Base-by-base conservation (phyloP, 2,113 vertebrate species). In the Oxyruncus cristatus region DNA sequence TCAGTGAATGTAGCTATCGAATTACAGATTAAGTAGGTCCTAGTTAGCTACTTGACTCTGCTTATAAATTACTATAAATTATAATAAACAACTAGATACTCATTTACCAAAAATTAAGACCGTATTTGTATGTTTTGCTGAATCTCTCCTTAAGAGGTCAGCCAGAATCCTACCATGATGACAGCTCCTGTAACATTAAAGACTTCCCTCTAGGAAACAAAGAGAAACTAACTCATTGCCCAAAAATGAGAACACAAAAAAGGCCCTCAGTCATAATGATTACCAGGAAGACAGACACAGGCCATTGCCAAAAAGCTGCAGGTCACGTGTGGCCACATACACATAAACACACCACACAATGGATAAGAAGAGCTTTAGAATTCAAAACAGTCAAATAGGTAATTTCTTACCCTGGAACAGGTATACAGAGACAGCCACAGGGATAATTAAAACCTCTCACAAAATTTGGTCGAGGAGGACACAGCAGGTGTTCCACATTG, bases 361-460 rank as follows among this genome's bases (percentile, higher is more conserved):
- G 2, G 30, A 15, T 50, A 90, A 46, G 10, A 47, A 61, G 7
- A 4, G 24, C n/a, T 89, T 92, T 32, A 59, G 33, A 70, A 80
- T 21, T 61, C 3, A 1, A 17, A 71, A 50, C 4, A 3, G 24
- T 78, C 28, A 53, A 77, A 52, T 3, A 89, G 18, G 61, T 41
- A 1, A 0, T 4, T 65, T 65, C 99, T 98, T 98, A 99, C 99
- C 99, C 99, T 44, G 98, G 97, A 84, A 99, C 75, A 49, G 99
- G 99, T 55, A 98, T 97, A 84, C 99, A 99, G 92, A 99, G 98
- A 93, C 99, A 99, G 23, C 99, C 99, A 78, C 99, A 99, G 1
- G 99, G 98, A 68, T 99, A 98, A 97, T 99, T 99, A 76, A 98
- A 98, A 33, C 99, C 99, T 93, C 99, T 97, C 73, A 99, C 99